Evolutionary conservation across 2,113 vertebrate species (phyloP), one percentile per base, ranked within the genome.

Genomic region (Ammodytes marinus): DNA sequence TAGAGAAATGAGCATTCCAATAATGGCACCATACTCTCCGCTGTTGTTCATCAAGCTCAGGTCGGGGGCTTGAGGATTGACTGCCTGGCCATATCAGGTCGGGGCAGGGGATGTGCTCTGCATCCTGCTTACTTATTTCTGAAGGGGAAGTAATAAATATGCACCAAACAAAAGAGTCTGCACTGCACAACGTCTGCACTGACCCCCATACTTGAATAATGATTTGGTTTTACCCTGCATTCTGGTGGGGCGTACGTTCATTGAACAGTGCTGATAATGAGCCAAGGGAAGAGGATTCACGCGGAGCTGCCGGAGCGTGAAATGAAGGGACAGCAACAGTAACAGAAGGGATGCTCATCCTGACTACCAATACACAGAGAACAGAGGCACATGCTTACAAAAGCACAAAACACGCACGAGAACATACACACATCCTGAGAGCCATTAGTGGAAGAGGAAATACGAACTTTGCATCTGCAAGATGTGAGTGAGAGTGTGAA

Each of bases 201-300:
- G 93, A 93, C 91, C 93, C 85, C 68, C 77, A 27, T 84, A 85
- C 90, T 85, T 92, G 91, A 95, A 92, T 95, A 94, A 94, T 94
- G 93, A 93, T 91, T 94, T 81, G 79, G 80, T 83, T 89, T 86
- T 82, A 65, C 66, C 84, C 86, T 81, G 86, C 84, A 80, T 87
- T 89, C 90, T 88, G 87, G 71, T 70, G 91, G 85, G 85, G 80
- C 60, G 60, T 27, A 54, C 69, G 59, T 82, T 91, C 93, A 83
- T 86, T 90, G 89, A 94, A 93, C 93, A 91, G 92, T 85, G n/a
- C 91, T 79, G 92, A 95, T 95, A 95, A 95, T 95, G 93, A 96
- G 94, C 93, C 92, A 69, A 82, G 92, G 94, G 93, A 95, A 92
- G 93, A 94, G 93, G 95, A 95, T 95, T 94, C 95, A 93, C 89